A percentile compares a stretch with the other conserved stretches of the same genome.
These are phyloP conservation scores for Agrotis puta DNA, from an alignment of 2,888 invertebrate genomes.

Conservation along the genomic window DNA sequence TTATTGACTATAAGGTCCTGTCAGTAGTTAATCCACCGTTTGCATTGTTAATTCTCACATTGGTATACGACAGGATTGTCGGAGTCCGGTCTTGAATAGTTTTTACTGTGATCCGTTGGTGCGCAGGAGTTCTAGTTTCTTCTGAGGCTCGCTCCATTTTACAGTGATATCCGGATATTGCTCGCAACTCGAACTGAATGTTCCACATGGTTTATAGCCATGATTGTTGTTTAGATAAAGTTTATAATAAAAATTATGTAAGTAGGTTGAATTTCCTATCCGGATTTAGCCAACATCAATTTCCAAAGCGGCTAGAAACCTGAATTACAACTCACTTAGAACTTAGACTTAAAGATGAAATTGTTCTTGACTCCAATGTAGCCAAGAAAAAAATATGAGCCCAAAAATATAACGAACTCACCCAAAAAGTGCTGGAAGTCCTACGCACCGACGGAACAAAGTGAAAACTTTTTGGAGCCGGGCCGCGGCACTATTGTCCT, in stretches of 20 bases:
- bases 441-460: too few species aligned
- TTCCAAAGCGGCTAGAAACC: neutral
- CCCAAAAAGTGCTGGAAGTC: too few species aligned
- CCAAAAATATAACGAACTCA: too few species aligned
- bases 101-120: too few species aligned
- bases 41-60: too few species aligned
- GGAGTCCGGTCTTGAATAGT: too few species aligned
- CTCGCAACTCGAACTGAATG: neutral
- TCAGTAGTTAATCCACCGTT: neutral
- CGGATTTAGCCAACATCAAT: conserved; percentile 15
- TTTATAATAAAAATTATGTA: conserved; percentile 30
- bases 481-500: too few species aligned
- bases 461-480: too few species aligned
- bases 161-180: neutral
- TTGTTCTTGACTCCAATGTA: neutral
- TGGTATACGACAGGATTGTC: too few species aligned
- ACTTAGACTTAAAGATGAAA: conserved; percentile 3
- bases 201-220: neutral
- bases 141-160: too few species aligned
- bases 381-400: too few species aligned
- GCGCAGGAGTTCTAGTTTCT: too few species aligned
- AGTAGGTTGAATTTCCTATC: conserved; percentile 35
- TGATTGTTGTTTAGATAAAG: conserved; percentile 36
- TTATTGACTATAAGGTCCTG: conserved; percentile 4
- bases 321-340: neutral